Base-by-base conservation (phyloP, 2,113 vertebrate species). In the Reinhardtius hippoglossoides region DNA sequence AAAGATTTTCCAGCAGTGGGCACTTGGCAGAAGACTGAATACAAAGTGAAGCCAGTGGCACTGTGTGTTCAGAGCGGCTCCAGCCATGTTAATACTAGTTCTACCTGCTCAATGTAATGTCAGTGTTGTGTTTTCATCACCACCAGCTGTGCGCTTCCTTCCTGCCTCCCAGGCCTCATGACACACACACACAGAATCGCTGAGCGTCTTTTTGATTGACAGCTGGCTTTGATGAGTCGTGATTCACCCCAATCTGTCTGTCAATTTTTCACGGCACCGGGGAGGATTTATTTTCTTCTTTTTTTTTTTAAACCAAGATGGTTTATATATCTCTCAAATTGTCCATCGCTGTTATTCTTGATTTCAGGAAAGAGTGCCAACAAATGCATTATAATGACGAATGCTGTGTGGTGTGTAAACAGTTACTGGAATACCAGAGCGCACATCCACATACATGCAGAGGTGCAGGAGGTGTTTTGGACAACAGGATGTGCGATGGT, bases 131-230 rank as follows among this genome's bases (percentile, higher is more conserved):
- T 76, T 79, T 73, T 84, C 86, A 72, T 67, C 64, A 48, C 16
- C 14, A 80, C 87, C 92, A 93, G 88, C 92, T 94, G 89, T 87
- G 82, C 69, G 74, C 69, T 89, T 93, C 77, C 86, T 92, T 89
- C 82, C 71, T 83, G 76, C 71, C 91, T 85, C 81, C 68, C 69
- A 71, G 82, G 70, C 84, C 71, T 87, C 57, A 78, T 80, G 67
- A 80, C 76, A 56, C 77, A 71, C 79, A 71, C 79, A 75, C 55
- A 78, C 66, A 67, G 57, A 55, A 67, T 67, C 54, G 58, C 68
- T n/a, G n/a, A 69, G 13, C 3, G 10, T 13, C 67, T 37, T 48
- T 83, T n/a, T 84, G 87, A 90, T 58, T 87, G 89, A 89, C 88
- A 79, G 57, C 57, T 60, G 3, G 59, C 89, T 92, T 91, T 93